A percentile compares a stretch with the other conserved stretches of the same genome.
Evolutionary conservation across 2,888 invertebrate genomes (phyloP).

Genomic region (Chymomyza caudatula): DNA sequence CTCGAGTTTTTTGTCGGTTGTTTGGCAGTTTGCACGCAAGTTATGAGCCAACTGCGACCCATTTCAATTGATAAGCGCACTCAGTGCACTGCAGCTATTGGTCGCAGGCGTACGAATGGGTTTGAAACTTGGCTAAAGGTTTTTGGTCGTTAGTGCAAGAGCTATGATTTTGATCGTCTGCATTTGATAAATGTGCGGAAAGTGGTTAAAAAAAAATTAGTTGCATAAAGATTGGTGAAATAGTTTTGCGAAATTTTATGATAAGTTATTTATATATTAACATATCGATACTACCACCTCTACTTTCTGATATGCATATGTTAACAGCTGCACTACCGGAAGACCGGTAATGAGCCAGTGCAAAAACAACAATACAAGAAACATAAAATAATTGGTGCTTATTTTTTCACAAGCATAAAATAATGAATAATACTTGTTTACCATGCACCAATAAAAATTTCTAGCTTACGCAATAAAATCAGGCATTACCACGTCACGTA

Average conservation of each 20-base stretch:
- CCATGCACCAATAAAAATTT: no score
- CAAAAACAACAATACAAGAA: no score
- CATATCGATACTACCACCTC: no score
- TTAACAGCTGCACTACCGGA: no score
- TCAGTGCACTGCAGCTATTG: slow-evolving; percentile 27
- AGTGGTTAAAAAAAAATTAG: background rate
- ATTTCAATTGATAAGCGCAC: slow-evolving; percentile 33
- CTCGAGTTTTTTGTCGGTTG: background rate
- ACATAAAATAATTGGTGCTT: no score
- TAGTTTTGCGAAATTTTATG: background rate
- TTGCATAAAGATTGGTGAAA: background rate
- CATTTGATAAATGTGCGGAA: slow-evolving; percentile 54
- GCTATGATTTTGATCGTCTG: slow-evolving; percentile 23
- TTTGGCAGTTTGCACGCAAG: slow-evolving; percentile 3
- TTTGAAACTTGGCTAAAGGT: slow-evolving; percentile 53
- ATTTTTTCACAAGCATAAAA: no score
- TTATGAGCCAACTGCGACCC: slow-evolving; percentile 5
- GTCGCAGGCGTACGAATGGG: slow-evolving; percentile 52
- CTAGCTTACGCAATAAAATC: no score
- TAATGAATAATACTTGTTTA: no score
- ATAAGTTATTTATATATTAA: background rate
- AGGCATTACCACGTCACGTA: no score
- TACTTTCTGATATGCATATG: no score
- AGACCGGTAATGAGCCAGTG: no score
- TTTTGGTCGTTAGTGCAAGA: background rate